Base-by-base conservation (phyloP, 2,113 vertebrate genomes). In the Tetrao urogallus region DNA sequence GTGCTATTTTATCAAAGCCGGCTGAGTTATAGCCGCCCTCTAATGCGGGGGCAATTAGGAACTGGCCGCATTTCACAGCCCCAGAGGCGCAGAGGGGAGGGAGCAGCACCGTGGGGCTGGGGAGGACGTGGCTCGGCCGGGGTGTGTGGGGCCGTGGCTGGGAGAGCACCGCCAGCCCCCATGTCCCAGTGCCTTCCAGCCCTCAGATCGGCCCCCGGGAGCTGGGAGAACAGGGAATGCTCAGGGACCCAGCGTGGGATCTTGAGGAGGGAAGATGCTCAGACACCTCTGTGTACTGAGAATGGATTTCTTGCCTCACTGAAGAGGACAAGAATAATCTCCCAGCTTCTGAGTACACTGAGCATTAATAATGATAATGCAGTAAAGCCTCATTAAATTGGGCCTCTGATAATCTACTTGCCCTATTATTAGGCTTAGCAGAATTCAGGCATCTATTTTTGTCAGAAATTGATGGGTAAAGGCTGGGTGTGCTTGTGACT, bases 1-100 rank as follows among this genome's bases (percentile, higher is more conserved):
- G 95, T 95, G 96, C 94, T 92, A n/a, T 87, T 96, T 96, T 96
- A 94, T 96, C 96, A 94, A 95, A 92, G 91, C 91, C 89, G 85
- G 88, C 91, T 96, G 96, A 97, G 88, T 96, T 97, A 95, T 88
- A 60, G 93, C 72, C 70, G 64, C 91, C 83, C 94, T 93, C 87
- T 96, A 95, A 97, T 94, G 92, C 6, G 47, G 74, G 82, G 91
- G 91, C 91, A 94, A 89, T 90, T 94, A 94, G 77, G 84, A 94
- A 47, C 82, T 91, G 94, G 95, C 94, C 10, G 8, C 81, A 27
- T 92, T 96, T 95, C 94, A 92, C 86, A 84, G 94, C 93, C 82
- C 61, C 85, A 72, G 75, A 91, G 91, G 72, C 50, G 61, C 1
- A 0, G 27, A 78, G 72, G 65, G 88, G 88, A 86, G 85, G 94